Evolutionary conservation across 2,888 invertebrate species (phyloP), one percentile per base, ranked within the genome.

Genomic region (Xylota sylvarum): DNA sequence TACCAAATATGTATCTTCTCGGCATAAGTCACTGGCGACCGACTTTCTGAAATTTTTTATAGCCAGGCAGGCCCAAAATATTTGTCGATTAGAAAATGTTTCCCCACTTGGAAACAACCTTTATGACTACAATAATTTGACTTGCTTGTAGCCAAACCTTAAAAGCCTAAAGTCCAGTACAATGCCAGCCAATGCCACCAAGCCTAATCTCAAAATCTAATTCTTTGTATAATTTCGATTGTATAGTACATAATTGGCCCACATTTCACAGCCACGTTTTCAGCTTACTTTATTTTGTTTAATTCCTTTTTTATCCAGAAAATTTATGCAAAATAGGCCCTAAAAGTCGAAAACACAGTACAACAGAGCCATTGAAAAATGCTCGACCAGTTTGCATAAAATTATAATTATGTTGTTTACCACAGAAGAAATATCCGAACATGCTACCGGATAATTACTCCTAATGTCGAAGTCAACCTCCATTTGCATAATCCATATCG

Each of bases 401-500:
- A 67, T 77, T 76, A 58, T 50, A 48, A 55, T 46, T 60, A 37
- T 17, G 43, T 67, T 60, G 52, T 67, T 62, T 48, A 55, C 60
- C 46, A 81, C 14, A 23, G 35, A 67, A 52, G 10, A 77, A 32
- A 37, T 60, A 17, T 17, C 55, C 67, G 37, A 79, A 69, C 32
- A 37, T 58, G 84, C 84, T 85, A 81, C 85, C 65, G 85, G 80
- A 85, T 81, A 85, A 85, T 85, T 85, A 85, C 85, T 85, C 46
- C 65, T 76, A 80, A 80, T 80, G 69, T 76, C 76, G 50, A 70
- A 80, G 56, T 70, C 76, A 67, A 12, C 23, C 48, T 35, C 62
- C 12, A 85, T 85, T 77, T 77, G 70, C 85, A 85, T 85, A 85
- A 85, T 77, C 74, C 65, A 35, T 67, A 85, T 80, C 76, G 72